Evolutionary conservation across 2,888 invertebrate genomes (phyloP).

Genomic region (Abscondita cerata): DNA sequence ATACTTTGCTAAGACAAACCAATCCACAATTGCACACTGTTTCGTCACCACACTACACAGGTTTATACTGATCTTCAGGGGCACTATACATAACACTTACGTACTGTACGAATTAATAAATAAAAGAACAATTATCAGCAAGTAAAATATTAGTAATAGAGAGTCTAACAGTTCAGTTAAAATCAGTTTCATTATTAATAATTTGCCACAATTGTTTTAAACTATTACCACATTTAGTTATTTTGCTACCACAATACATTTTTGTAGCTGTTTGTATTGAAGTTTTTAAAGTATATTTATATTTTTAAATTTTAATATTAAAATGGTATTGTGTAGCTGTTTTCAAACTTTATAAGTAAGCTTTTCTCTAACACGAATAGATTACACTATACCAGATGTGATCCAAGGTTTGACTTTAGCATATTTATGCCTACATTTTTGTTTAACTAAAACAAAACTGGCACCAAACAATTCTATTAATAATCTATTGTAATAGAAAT

Average conservation of each 20-base stretch:
- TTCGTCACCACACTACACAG: too few relatives aligned
- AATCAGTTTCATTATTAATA: neutral
- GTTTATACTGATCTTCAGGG: too few relatives aligned
- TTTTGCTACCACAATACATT: neutral
- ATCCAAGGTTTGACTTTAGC: neutral
- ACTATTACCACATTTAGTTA: neutral
- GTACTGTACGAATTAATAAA: too few relatives aligned
- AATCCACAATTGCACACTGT: too few relatives aligned
- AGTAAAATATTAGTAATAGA: neutral
- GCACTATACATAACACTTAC: too few relatives aligned
- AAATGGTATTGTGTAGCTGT: neutral
- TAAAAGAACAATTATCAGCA: neutral
- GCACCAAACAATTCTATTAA: neutral
- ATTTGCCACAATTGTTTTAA: neutral
- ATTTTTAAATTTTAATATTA: neutral
- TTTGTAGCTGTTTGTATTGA: neutral
- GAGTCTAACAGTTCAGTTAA: neutral
- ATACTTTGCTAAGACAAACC: too few relatives aligned
- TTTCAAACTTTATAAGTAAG: neutral
- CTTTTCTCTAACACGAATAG: neutral
- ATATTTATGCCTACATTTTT: neutral
- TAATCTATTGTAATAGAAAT: neutral
- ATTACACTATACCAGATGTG: neutral
- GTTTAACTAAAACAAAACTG: neutral
- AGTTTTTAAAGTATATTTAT: neutral